Evolutionary conservation across 2,888 invertebrate species (phyloP).

Genomic region (Leucophora obtusa): DNA sequence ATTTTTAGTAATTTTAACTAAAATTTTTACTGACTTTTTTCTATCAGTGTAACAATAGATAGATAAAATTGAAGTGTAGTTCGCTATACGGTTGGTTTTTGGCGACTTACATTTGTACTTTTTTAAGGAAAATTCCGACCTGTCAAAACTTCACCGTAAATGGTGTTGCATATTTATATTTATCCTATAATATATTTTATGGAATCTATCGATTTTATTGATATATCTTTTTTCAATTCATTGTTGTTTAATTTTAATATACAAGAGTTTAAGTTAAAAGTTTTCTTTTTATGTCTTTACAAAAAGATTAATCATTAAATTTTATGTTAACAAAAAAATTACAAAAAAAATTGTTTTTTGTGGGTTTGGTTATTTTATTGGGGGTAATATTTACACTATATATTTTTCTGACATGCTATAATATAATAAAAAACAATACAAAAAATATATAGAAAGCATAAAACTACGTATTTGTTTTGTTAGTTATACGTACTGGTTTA

Average conservation of each 20-base stretch:
- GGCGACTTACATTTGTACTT: too few relatives aligned
- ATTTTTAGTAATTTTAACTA: too few relatives aligned
- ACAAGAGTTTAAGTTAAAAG: not conserved
- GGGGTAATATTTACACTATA: not conserved
- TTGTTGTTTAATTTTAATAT: slow-evolving; percentile 7
- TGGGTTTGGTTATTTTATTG: not conserved
- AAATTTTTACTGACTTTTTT: too few relatives aligned
- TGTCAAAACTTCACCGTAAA: too few relatives aligned
- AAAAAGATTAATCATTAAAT: slow-evolving; percentile 19
- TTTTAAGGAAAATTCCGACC: too few relatives aligned
- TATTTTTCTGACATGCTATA: not conserved
- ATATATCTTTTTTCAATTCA: not conserved
- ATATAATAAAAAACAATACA: not conserved
- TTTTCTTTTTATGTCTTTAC: slow-evolving; percentile 13
- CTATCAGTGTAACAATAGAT: too few relatives aligned
- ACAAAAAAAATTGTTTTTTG: not conserved
- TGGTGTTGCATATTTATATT: not conserved
- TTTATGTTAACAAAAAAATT: not conserved
- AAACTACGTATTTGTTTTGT: not conserved
- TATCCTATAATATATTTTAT: not conserved
- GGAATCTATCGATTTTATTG: slow-evolving; percentile 28
- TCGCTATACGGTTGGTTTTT: too few relatives aligned
- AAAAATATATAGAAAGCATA: too few relatives aligned
- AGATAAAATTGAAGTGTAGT: too few relatives aligned
- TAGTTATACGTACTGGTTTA: not conserved